Base-by-base conservation (phyloP, 1,140 invertebrate species). In the Lethocerus indicus region DNA sequence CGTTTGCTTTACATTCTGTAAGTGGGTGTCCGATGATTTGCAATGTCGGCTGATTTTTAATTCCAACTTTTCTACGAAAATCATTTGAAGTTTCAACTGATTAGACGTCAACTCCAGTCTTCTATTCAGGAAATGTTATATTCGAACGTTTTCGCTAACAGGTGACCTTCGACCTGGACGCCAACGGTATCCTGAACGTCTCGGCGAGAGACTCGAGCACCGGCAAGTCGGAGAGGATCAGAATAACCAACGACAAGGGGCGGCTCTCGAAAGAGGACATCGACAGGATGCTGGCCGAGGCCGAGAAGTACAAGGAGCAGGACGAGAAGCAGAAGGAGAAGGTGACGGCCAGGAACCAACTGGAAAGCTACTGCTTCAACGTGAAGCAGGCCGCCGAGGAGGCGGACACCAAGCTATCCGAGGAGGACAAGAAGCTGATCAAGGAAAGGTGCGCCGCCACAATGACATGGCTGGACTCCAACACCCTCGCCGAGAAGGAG, bases 341-440 rank as follows among this genome's bases (percentile, higher is more conserved):
- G 27, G 71, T 84, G 23, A 56, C 66, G 0, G 70, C 75, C 35
- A 75, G 79, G 54, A 85, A 86, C 59, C 64, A 70, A 45, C 61
- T 85, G 3, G 83, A 86, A 63, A 70, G 70, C 51, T 85, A 86
- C 57, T 70, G 75, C 12, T 86, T 80, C 64, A 73, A 70, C 53
- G 72, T 83, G 47, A 80, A 81, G 59, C 67, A 70, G 63, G 70
- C 62, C 0, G 54, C 64, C 2, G 62, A 68, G 46, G 66, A 68
- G 20, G 52, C 56, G 23, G 65, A 63, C 1, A 36, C 51, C 7
- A 64, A 64, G 49, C 43, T 67, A 1, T 44, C 50, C 0, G 60
- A 64, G 12, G 54, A 54, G 5, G 68, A 69, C 46, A 67, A 64
- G 49, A 59, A 61, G 20, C 49, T 39, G 14, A 62, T 62, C 2